Conservation (phyloP, 2,888 invertebrate species). For the Orthonevra nobilis region DNA sequence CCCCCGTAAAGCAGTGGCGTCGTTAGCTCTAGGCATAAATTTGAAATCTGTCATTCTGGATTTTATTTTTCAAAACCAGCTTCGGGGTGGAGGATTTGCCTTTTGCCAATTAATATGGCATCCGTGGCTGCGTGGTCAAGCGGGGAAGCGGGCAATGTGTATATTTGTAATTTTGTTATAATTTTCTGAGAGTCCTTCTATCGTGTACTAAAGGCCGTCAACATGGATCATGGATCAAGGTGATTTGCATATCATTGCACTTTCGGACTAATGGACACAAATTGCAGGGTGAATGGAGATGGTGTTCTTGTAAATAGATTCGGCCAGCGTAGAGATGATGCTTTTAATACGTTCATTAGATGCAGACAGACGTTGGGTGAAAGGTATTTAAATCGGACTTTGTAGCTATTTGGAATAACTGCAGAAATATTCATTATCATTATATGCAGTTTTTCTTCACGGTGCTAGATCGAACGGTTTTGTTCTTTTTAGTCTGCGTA, state of each 20-base stretch:
- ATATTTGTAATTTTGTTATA: constrained; percentile 11
- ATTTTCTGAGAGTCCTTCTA: constrained; percentile 20
- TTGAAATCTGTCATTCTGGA: constrained; percentile 56
- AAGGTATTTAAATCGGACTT: no score
- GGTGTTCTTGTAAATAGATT: no score
- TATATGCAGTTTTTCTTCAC: no score
- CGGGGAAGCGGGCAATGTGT: background rate
- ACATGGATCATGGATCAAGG: constrained; percentile 50
- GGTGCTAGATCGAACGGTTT: no score
- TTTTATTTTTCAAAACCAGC: constrained; percentile 18
- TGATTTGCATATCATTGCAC: constrained; percentile 53
- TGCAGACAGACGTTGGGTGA: no score
- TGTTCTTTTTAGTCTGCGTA: no score
- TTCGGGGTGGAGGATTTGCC: constrained; percentile 14
- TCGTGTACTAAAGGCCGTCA: constrained; percentile 1
- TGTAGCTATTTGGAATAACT: no score
- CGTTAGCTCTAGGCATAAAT: constrained; percentile 11
- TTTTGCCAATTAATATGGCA: constrained; percentile 50
- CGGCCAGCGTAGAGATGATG: no score
- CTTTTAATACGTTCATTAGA: no score
- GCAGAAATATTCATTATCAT: no score
- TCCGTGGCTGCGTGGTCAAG: background rate
- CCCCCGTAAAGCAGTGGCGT: constrained; percentile 3
- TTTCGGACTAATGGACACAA: no score
- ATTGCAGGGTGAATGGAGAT: no score